These are phyloP conservation scores for Sprattus sprattus DNA, from an alignment of 2,113 vertebrate species.

Conservation along the genomic window DNA sequence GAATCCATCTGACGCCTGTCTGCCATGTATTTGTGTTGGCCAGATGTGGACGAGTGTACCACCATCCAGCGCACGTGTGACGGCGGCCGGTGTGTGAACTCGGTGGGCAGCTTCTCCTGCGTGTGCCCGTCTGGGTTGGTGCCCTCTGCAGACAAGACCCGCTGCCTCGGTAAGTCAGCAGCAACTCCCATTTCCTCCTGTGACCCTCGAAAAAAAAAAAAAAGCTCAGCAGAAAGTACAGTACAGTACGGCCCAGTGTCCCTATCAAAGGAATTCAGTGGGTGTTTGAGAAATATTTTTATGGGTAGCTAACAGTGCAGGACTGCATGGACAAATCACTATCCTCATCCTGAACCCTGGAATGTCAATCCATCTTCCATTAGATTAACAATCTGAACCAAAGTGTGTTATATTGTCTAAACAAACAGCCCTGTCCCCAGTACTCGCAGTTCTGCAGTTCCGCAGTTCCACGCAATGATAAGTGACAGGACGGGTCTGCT, in stretches of 20 bases:
- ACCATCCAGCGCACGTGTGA: slow-evolving; percentile 53
- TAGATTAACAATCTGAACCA: not conserved
- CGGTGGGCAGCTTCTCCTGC: slow-evolving; percentile 61
- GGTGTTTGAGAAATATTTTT: slow-evolving; percentile 6
- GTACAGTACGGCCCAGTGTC: not conserved
- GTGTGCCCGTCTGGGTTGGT: slow-evolving; percentile 56
- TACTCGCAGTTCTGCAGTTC: not conserved
- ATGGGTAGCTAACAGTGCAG: not conserved
- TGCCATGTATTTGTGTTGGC: not conserved
- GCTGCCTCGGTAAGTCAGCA: slow-evolving; percentile 60
- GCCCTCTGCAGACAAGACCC: slow-evolving; percentile 55
- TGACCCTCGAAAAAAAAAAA: not conserved
- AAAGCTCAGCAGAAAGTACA: not conserved
- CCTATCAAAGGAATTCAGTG: not conserved
- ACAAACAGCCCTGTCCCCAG: not conserved
- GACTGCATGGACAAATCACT: not conserved
- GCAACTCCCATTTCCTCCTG: not conserved
- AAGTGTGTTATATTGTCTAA: not conserved
- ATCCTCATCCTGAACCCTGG: not conserved
- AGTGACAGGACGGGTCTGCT: not conserved
- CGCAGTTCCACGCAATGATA: not conserved
- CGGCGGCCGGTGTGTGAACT: slow-evolving; percentile 61
- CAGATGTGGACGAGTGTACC: slow-evolving; percentile 66
- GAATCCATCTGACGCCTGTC: not conserved
- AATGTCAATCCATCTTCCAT: not conserved